Conservation (phyloP, 2,888 invertebrate genomes). For the Dicranocentrus wangi region DNA sequence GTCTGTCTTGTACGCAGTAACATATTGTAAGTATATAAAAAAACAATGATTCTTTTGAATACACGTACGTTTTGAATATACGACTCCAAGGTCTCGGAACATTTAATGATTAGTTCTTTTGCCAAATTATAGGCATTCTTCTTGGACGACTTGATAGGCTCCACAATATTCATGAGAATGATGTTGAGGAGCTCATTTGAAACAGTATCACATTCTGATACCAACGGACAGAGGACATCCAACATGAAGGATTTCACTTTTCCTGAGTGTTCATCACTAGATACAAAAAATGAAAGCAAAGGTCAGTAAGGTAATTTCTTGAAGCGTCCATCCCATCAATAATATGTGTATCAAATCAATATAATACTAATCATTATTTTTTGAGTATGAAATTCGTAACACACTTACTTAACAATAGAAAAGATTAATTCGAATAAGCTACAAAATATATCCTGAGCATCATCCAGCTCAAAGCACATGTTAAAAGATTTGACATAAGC, state of each 20-base stretch:
- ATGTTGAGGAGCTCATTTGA: slow-evolving; percentile 95
- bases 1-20: no score
- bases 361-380: no score
- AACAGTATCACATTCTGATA: slow-evolving; percentile 95
- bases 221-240: slow-evolving; percentile 93
- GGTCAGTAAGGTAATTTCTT: slow-evolving; percentile 12
- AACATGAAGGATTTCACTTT: slow-evolving; percentile 98
- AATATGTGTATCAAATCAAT: no score
- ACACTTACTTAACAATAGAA: slow-evolving; percentile 92
- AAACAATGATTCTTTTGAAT: no score
- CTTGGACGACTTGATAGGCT: slow-evolving; percentile 91
- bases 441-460: slow-evolving; percentile 97
- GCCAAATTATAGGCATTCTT: slow-evolving; percentile 93
- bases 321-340: no score
- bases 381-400: slow-evolving; percentile 25
- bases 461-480: slow-evolving; percentile 92
- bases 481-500: slow-evolving; percentile 99
- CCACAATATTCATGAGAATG: slow-evolving; percentile 93
- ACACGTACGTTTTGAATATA: slow-evolving; percentile 91
- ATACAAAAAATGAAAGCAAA: slow-evolving; percentile 69
- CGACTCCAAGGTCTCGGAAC: slow-evolving; percentile 92
- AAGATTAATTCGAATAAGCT: slow-evolving; percentile 94
- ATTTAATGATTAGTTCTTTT: slow-evolving; percentile 92
- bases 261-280: slow-evolving; percentile 93
- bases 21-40: not conserved